A percentile compares a stretch with the other conserved stretches of the same genome.
Evolutionary conservation across 2,888 invertebrate genomes (phyloP).

Genomic region (Serripes groenlandicus): DNA sequence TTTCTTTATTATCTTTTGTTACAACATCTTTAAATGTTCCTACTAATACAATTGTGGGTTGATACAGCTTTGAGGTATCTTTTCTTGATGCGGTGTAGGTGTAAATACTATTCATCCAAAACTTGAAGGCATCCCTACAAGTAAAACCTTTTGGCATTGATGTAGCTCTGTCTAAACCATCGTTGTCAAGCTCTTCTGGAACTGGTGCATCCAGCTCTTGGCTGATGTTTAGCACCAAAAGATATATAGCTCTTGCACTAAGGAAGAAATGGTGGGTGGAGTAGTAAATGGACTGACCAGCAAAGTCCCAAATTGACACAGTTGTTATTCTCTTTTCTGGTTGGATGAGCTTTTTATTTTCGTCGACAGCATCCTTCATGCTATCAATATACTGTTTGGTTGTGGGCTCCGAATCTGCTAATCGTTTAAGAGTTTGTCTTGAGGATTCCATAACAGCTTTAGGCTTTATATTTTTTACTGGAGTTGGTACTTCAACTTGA

Average conservation of each 20-base stretch:
- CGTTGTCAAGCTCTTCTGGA: background rate
- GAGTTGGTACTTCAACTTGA: background rate
- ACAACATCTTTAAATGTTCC: conserved; percentile 3
- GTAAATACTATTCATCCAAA: conserved; percentile 10
- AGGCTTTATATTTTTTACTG: background rate
- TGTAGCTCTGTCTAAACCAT: background rate
- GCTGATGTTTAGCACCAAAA: background rate
- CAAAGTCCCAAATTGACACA: conserved; percentile 9
- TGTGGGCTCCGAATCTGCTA: too few relatives aligned
- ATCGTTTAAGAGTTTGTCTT: background rate
- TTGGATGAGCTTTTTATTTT: background rate
- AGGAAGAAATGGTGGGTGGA: conserved; percentile 4
- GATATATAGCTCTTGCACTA: conserved; percentile 7
- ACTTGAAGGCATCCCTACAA: background rate
- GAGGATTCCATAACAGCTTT: background rate
- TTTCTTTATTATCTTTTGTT: background rate
- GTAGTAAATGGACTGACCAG: background rate
- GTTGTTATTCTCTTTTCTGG: background rate
- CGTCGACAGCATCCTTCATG: background rate
- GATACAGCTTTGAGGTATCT: background rate
- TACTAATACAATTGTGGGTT: background rate
- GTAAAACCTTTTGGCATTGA: conserved; percentile 8
- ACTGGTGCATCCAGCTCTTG: background rate
- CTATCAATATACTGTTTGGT: too few relatives aligned
- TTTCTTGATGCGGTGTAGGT: background rate